Evolutionary conservation across 1,140 invertebrate genomes (phyloP).

Genomic region (Bombus pyrosoma): DNA sequence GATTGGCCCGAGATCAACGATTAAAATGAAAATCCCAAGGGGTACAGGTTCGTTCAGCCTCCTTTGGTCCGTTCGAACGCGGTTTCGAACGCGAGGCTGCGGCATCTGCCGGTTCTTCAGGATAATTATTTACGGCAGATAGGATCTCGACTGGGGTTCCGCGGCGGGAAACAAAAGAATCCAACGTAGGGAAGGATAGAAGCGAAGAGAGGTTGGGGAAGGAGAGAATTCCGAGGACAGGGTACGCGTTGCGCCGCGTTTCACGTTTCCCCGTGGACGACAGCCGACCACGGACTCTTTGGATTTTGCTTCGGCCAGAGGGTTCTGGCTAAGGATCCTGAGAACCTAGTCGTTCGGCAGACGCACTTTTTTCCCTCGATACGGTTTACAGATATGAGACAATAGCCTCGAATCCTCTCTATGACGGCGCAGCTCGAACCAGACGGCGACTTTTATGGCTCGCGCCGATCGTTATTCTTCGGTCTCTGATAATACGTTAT

Average conservation of each 20-base stretch:
- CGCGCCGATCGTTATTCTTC: slow-evolving; percentile 14
- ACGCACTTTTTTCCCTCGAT: slow-evolving; percentile 44
- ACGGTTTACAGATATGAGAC: slow-evolving; percentile 48
- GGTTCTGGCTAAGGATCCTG: slow-evolving; percentile 53
- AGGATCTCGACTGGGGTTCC: slow-evolving; percentile 78
- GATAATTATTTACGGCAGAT: slow-evolving; percentile 83
- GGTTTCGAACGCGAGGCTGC: slow-evolving; percentile 51
- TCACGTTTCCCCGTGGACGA: slow-evolving; percentile 57
- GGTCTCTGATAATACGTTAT: slow-evolving; percentile 3
- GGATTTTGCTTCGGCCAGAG: slow-evolving; percentile 25
- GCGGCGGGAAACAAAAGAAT: slow-evolving; percentile 80
- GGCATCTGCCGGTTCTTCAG: slow-evolving; percentile 73
- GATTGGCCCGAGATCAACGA: slow-evolving; percentile 50
- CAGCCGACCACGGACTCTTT: slow-evolving; percentile 28
- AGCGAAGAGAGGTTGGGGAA: not conserved
- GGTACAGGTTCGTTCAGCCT: slow-evolving; percentile 22
- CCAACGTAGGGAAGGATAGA: slow-evolving; percentile 58
- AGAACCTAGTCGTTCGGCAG: slow-evolving; percentile 48
- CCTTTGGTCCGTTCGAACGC: slow-evolving; percentile 19
- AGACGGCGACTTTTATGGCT: slow-evolving; percentile 31
- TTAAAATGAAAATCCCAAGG: slow-evolving; percentile 70
- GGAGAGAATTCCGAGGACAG: slow-evolving; percentile 50
- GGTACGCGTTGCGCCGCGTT: slow-evolving; percentile 27
- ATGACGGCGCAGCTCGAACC: not conserved
- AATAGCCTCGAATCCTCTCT: slow-evolving; percentile 25